Evolutionary conservation across 2,888 invertebrate species (phyloP).

Genomic region (Mythimna impura): DNA sequence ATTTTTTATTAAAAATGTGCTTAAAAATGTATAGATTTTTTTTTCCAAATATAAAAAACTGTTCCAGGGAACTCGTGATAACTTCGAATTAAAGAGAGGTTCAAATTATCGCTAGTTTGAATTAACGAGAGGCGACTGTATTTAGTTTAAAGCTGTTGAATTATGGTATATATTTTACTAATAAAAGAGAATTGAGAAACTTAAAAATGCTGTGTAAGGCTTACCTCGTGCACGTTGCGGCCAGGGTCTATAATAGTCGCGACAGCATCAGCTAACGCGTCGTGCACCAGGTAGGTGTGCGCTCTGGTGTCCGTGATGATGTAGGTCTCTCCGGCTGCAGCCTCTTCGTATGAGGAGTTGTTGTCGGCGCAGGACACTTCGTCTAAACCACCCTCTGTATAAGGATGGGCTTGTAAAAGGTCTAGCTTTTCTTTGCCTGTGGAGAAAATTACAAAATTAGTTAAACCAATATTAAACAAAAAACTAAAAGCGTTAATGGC

Average conservation of each 20-base stretch:
- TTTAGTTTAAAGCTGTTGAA: no score
- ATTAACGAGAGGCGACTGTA: no score
- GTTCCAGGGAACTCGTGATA: no score
- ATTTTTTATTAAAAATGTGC: no score
- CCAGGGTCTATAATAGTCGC: constrained; percentile 64
- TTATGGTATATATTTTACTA: no score
- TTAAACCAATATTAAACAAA: background rate
- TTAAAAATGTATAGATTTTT: no score
- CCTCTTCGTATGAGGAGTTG: constrained; percentile 65
- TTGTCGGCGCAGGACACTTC: constrained; percentile 71
- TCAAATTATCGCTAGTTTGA: no score
- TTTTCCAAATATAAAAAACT: no score
- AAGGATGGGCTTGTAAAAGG: constrained; percentile 67
- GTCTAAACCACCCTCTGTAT: constrained; percentile 72
- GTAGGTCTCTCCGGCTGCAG: constrained; percentile 79
- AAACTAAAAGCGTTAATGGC: background rate
- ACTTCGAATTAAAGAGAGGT: no score
- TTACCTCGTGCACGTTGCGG: constrained; percentile 36
- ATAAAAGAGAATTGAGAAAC: no score
- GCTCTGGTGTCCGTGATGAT: constrained; percentile 83
- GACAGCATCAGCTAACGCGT: constrained; percentile 73
- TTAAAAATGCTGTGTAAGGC: background rate
- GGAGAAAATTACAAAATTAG: background rate
- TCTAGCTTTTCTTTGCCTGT: constrained; percentile 81
- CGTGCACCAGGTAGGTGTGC: constrained; percentile 80